phyloP scores from a whole-genome alignment of 1,140 invertebrate species.

The Macrostomum lignano region DNA sequence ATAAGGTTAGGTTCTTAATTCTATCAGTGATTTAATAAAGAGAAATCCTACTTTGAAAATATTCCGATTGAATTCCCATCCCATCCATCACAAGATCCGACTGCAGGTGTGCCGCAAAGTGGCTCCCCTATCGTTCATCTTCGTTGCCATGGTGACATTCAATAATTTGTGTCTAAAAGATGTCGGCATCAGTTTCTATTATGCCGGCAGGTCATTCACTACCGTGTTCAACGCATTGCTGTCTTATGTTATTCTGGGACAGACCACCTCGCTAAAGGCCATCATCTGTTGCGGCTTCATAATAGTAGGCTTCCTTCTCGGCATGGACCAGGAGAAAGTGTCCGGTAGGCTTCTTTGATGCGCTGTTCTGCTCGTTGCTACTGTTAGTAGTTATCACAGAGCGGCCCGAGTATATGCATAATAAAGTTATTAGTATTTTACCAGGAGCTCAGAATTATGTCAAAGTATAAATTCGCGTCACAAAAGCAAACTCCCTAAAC shows the following conservation, averaged over 20 bases:
- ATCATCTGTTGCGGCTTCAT: conserved; percentile 60
- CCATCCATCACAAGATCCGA: neutral
- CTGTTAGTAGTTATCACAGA: no score
- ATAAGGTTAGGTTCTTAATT: no score
- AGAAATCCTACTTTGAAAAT: no score
- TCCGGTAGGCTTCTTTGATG: conserved; percentile 32
- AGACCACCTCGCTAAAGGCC: conserved; percentile 50
- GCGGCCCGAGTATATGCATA: neutral
- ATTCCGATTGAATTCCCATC: conserved; percentile 6
- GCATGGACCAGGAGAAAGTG: conserved; percentile 72
- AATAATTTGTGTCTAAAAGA: conserved; percentile 89
- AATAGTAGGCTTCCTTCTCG: conserved; percentile 60
- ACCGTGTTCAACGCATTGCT: conserved; percentile 18
- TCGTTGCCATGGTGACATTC: conserved; percentile 58
- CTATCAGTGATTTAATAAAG: no score
- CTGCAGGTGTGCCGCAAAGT: conserved; percentile 32
- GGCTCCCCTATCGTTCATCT: conserved; percentile 65
- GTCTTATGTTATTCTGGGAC: conserved; percentile 33
- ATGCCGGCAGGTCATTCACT: no score
- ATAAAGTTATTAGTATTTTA: neutral
- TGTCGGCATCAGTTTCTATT: conserved; percentile 89
- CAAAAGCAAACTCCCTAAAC: neutral
- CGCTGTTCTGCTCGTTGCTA: conserved; percentile 4
- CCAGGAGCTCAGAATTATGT: neutral
- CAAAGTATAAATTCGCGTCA: neutral